These are phyloP conservation scores for Hippopotamyrus pictus DNA, from an alignment of 2,797 vertebrate species.

Conservation along the genomic window DNA sequence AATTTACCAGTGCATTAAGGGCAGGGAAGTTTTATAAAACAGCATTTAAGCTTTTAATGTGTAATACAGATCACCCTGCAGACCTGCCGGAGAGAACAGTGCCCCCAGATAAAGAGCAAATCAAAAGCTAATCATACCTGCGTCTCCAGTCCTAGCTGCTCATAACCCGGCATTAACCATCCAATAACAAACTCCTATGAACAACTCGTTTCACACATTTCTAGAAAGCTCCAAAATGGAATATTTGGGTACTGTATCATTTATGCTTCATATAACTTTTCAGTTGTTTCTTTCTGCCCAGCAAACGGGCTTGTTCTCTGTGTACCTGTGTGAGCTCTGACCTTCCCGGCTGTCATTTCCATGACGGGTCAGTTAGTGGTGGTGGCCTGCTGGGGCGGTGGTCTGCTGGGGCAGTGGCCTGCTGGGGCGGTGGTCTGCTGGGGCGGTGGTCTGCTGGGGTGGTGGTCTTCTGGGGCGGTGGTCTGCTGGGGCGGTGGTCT, in stretches of 20 bases:
- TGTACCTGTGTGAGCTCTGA: slow-evolving; percentile 47
- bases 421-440: slow-evolving; percentile 32
- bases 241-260: neutral
- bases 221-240: neutral
- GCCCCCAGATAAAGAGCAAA: neutral
- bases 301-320: neutral
- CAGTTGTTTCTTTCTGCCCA: neutral
- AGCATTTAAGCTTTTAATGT: neutral
- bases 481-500: no score
- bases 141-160: neutral
- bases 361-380: slow-evolving; percentile 90
- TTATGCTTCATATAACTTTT: no score
- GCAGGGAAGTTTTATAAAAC: neutral
- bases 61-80: neutral
- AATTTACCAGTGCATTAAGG: neutral
- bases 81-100: neutral
- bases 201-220: neutral
- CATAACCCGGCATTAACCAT: neutral
- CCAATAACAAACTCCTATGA: neutral
- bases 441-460: no score
- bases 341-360: slow-evolving; percentile 79
- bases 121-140: neutral
- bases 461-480: slow-evolving; percentile 37
- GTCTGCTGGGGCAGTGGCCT: no score
- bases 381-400: slow-evolving; percentile 56